Evolutionary conservation across 2,113 vertebrate species (phyloP).

Genomic region (Aleadryas rufinucha): DNA sequence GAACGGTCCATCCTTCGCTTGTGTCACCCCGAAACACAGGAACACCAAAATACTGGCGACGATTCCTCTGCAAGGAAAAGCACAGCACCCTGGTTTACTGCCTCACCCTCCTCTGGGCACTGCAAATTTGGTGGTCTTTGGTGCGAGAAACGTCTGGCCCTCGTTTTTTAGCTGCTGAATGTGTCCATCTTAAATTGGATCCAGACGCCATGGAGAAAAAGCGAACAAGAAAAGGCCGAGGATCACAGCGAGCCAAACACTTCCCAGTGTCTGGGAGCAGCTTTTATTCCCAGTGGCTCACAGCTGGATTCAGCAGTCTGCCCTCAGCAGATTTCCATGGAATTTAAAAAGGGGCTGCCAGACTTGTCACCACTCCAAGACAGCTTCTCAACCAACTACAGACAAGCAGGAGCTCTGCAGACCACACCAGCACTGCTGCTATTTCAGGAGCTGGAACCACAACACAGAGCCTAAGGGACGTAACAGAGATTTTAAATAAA

Average conservation of each 20-base stretch:
- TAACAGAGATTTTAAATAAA: background rate
- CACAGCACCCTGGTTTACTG: background rate
- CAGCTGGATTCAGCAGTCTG: too few species aligned
- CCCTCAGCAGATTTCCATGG: background rate
- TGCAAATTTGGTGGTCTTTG: background rate
- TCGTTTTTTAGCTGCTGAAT: background rate
- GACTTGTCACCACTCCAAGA: background rate
- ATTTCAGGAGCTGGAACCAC: background rate
- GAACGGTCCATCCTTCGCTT: conserved; percentile 98
- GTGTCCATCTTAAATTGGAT: fast-evolving
- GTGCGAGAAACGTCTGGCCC: background rate
- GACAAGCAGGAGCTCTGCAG: background rate
- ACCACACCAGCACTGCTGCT: background rate
- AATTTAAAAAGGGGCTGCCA: background rate
- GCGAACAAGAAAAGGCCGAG: background rate
- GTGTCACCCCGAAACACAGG: conserved; percentile 96
- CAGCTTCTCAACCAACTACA: background rate
- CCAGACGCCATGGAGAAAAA: background rate
- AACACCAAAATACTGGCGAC: conserved; percentile 98
- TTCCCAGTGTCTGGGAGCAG: background rate
- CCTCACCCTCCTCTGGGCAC: background rate
- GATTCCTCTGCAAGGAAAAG: conserved; percentile 84
- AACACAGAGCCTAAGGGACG: background rate
- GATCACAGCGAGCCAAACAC: background rate
- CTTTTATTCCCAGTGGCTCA: background rate